Conservation (phyloP, 1,140 invertebrate genomes). For the Halotydeus destructor region DNA sequence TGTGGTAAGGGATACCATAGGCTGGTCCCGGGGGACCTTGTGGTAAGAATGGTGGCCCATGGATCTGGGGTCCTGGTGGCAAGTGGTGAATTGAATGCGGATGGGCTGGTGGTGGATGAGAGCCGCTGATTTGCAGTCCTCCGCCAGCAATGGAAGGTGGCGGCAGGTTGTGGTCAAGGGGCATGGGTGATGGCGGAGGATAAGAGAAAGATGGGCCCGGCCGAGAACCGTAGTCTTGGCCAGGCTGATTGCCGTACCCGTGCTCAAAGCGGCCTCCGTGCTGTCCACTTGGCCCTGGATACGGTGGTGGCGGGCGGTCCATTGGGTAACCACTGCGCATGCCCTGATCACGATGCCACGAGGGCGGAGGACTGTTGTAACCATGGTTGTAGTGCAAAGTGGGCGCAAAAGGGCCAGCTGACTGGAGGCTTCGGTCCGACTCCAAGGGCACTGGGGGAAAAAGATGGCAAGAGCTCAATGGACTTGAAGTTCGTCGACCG, state of each 20-base stretch:
- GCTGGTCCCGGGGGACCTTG: neutral
- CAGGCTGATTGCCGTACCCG: neutral
- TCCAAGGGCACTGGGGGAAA: neutral
- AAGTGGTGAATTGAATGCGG: too few species aligned
- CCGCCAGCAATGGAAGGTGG: too few species aligned
- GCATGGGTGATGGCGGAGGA: conserved; percentile 5
- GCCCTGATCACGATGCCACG: neutral
- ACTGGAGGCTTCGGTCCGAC: neutral
- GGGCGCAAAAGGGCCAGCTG: neutral
- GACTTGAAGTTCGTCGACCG: neutral
- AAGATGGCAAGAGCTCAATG: neutral
- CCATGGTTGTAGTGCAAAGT: neutral
- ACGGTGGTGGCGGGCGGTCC: too few species aligned
- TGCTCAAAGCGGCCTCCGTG: too few species aligned
- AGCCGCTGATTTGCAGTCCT: too few species aligned
- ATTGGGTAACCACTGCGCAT: neutral
- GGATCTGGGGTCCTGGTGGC: too few species aligned
- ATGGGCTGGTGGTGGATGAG: too few species aligned
- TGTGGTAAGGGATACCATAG: neutral
- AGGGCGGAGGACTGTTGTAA: too few species aligned
- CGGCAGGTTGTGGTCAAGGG: too few species aligned
- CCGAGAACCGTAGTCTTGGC: neutral
- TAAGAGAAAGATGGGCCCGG: neutral
- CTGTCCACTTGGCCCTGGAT: too few species aligned
- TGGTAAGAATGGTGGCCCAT: neutral